Base-by-base conservation (phyloP, 2,797 vertebrate species). In the Sebastolobus alascanus region DNA sequence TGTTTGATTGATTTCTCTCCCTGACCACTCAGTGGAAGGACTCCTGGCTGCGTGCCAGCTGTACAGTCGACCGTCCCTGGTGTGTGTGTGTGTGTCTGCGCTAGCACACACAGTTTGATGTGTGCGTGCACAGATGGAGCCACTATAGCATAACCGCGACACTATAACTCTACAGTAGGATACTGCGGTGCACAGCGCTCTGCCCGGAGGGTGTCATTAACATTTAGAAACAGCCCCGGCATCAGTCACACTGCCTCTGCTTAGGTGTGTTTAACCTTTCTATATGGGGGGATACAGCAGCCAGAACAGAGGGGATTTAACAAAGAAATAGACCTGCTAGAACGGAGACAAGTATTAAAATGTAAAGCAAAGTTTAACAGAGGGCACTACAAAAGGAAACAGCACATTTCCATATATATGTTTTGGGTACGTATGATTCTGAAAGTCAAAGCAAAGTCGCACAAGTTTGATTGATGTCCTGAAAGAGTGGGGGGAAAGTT, bases 231-330 rank as follows among this genome's bases (percentile, higher is more conserved):
- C 90, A 92, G 93, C 93, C 88, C 88, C 81, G 60, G 92, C 90
- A 94, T 96, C 94, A 92, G 94, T 95, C 94, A 92, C 87, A 86
- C 84, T 84, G 91, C 91, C 92, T 92, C 91, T 93, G 94, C 90
- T 87, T 93, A 95, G 94, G 95, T 95, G 94, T 95, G 91, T 94
- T 95, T 96, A 95, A 96, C 94, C 95, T 96, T 96, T 95, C 93
- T 91, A 76, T 90, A 82, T 70, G 85, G 84, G 88, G 82, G 86
- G 82, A 93, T 87, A 85, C 78, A 61, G 87, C 87, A 84, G 86
- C 75, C 81, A 63, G 89, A 91, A 82, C 85, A 86, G 83, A 90
- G 81, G 90, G 81, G 88, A 86, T 87, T 88, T 73, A 66, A 91
- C 87, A 85, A 89, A 92, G 92, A 92, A 92, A 84, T 83, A 89